Conservation (phyloP, 1,140 invertebrate species). For the Trachymyrmex cornetzi region DNA sequence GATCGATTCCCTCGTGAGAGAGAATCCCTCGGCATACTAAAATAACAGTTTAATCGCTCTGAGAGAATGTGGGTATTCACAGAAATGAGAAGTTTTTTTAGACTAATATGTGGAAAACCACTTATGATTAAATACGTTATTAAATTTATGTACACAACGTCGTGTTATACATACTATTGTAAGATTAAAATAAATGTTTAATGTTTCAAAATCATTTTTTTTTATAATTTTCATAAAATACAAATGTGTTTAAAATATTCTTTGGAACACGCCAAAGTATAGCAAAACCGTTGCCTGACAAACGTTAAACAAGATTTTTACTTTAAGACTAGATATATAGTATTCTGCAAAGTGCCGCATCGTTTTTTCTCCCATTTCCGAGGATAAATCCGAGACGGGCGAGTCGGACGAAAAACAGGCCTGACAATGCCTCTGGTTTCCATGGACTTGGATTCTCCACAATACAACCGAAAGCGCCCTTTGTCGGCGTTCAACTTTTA, state of each 20-base stretch:
- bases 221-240: not conserved
- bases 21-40: not conserved
- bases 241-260: not conserved
- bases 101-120: not conserved
- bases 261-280: constrained; percentile 2
- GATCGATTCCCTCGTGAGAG: constrained; percentile 27
- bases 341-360: not conserved
- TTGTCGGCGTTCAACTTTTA: constrained; percentile 80
- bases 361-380: constrained; percentile 48
- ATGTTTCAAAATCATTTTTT: not conserved
- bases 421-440: constrained; percentile 80
- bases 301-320: not conserved
- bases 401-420: constrained; percentile 77
- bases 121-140: not conserved
- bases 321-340: constrained; percentile 3
- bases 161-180: not conserved
- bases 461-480: constrained; percentile 79
- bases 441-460: constrained; percentile 73
- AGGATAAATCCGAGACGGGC: constrained; percentile 77
- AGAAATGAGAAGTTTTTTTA: constrained; percentile 7
- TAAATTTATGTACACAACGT: not conserved
- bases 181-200: not conserved
- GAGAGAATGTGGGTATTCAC: constrained; percentile 19
- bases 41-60: constrained; percentile 8
- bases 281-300: not conserved